Conservation (phyloP, 2,888 invertebrate genomes). For the Cheilosia scutellata region DNA sequence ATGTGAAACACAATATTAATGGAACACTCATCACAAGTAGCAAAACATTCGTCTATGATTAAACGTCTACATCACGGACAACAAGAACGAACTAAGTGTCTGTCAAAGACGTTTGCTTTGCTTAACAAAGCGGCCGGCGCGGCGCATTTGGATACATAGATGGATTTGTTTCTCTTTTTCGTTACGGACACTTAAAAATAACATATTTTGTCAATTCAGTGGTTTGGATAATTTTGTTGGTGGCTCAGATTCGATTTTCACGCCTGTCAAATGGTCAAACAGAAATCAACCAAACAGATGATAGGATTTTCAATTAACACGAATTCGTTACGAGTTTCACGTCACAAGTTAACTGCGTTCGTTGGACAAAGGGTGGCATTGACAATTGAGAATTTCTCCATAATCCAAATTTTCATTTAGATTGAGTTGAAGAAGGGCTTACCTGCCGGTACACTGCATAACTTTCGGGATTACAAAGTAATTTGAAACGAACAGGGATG, state of each 20-base stretch:
- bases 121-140: conserved; percentile 14
- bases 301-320: conserved; percentile 74
- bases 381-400: conserved; percentile 50
- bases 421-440: conserved; percentile 60
- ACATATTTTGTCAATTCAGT: conserved; percentile 67
- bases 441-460: conserved; percentile 51
- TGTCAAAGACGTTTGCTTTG: conserved; percentile 56
- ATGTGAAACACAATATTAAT: conserved; percentile 67
- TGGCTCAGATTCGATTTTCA: conserved; percentile 55
- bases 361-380: conserved; percentile 23
- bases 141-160: conserved; percentile 6
- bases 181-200: conserved; percentile 40
- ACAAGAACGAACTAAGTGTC: conserved; percentile 66
- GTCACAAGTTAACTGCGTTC: conserved; percentile 16
- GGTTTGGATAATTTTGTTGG: conserved; percentile 48
- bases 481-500: conserved; percentile 48
- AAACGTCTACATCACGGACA: conserved; percentile 63
- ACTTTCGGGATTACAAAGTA: conserved; percentile 66
- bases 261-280: conserved; percentile 59
- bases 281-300: conserved; percentile 66
- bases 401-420: conserved; percentile 71
- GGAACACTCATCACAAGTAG: conserved; percentile 73
- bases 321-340: conserved; percentile 65
- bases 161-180: conserved; percentile 16
- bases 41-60: conserved; percentile 67